These are phyloP conservation scores for Ectemnius lituratus DNA, from an alignment of 2,888 invertebrate species.

Conservation along the genomic window DNA sequence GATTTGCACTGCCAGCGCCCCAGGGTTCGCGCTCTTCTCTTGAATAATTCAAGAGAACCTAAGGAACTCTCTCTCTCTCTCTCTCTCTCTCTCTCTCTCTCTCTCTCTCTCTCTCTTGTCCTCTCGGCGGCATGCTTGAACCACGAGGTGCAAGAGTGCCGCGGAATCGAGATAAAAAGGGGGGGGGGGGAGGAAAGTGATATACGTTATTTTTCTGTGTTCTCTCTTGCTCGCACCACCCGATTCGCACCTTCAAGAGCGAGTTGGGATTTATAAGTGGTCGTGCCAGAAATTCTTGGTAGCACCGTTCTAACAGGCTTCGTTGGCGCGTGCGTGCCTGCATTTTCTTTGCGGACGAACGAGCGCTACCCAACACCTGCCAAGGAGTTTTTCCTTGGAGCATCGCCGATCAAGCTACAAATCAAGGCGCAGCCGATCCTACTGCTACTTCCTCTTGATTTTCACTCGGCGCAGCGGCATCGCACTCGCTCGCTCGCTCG, in stretches of 20 bases:
- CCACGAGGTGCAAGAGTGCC: background rate
- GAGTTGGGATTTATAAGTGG: background rate
- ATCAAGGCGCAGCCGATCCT: slow-evolving; percentile 1
- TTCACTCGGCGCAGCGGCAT: background rate
- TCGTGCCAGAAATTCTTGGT: background rate
- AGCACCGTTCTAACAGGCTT: background rate
- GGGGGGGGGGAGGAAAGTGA: background rate
- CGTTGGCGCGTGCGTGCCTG: background rate
- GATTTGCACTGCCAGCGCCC: background rate
- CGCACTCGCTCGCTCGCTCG: too few species aligned
- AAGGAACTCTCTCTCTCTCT: too few species aligned
- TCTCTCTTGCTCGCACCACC: background rate
- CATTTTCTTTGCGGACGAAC: background rate
- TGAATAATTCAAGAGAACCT: slow-evolving; percentile 1
- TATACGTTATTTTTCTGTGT: background rate
- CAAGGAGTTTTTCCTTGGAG: slow-evolving; percentile 4
- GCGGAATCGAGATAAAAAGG: background rate
- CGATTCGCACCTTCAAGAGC: background rate
- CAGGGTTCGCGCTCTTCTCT: background rate
- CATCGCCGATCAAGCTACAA: background rate
- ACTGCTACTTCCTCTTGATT: background rate
- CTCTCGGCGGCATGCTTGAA: too few species aligned
- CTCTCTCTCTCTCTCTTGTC: too few species aligned
- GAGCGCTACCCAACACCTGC: background rate
- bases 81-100: too few species aligned